These are phyloP conservation scores for Uropsilus gracilis DNA, from an alignment of 2,113 vertebrate species.

Conservation along the genomic window DNA sequence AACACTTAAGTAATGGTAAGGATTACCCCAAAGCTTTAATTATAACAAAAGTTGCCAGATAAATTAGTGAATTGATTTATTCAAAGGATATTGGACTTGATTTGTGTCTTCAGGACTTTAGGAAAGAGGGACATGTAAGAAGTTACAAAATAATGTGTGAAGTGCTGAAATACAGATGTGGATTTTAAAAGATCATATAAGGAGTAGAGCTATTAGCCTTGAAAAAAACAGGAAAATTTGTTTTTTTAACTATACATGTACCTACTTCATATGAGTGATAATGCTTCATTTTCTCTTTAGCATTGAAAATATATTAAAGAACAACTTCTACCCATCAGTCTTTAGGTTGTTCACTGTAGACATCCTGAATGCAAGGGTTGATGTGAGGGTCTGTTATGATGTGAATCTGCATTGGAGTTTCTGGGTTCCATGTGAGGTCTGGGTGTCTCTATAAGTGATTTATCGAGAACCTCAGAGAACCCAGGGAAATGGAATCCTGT, in stretches of 20 bases:
- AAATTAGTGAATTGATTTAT: conserved; percentile 7
- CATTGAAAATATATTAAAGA: not conserved
- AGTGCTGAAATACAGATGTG: not conserved
- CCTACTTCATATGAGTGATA: not conserved
- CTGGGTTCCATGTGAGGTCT: not conserved
- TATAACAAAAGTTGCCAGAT: not conserved
- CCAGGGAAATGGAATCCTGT: not conserved
- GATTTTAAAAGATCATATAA: not conserved
- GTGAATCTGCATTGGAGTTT: not conserved
- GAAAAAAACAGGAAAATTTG: not conserved
- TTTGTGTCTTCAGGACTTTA: not conserved
- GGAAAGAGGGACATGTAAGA: not conserved
- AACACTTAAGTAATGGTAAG: not conserved
- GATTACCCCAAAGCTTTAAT: not conserved
- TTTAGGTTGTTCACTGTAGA: not conserved
- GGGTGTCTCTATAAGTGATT: not conserved
- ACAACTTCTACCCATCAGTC: not conserved
- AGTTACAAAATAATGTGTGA: not conserved
- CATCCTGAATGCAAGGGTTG: not conserved
- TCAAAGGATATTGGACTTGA: conserved; percentile 37
- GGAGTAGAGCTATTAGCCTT: not conserved
- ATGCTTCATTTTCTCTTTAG: not conserved
- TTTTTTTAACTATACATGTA: not conserved
- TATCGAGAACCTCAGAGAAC: not conserved
- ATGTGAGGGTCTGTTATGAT: not conserved